Base-by-base conservation (phyloP, 2,113 vertebrate species). In the Chamaetylas fuelleborni region DNA sequence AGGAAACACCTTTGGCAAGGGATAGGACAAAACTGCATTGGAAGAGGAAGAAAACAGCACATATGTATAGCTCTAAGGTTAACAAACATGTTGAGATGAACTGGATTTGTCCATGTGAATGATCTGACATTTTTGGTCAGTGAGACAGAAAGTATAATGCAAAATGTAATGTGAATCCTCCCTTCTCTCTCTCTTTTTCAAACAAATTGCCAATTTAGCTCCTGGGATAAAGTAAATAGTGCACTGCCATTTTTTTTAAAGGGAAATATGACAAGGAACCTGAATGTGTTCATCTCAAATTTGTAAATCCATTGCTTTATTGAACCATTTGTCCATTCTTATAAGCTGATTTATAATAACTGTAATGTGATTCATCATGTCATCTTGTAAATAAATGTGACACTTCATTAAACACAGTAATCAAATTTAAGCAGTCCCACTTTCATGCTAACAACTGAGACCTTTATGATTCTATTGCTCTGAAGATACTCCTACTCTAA, bases 361-460 rank as follows among this genome's bases (percentile, higher is more conserved):
- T 47, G 17, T 94, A 93, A 97, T 81, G 93, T 92, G 97, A 97
- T 98, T 97, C 97, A 97, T 98, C 97, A 95, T 94, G 96, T 95
- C 97, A 95, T 97, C 95, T 96, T 97, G 97, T 98, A 98, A 98
- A 98, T 98, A 98, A 97, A 98, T 92, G 97, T 34, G 92, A 97
- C 98, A 98, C 97, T 98, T 98, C 98, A 97, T 98, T 98, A 98
- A 98, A 97, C 98, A 97, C 97, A 81, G 97, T 98, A 97, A 98
- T 98, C 98, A 98, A 94, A 97, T 98, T 95, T 97, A 97, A 97
- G 96, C 97, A 94, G 92, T 83, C 92, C 97, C 96, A 92, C 95
- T 96, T 95, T 76, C 84, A 61, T 97, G 96, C 96, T 97, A 97
- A 97, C 97, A 97, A 96, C 84, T 24, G 92, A 96, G 95, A 95